Base-by-base conservation (phyloP, 2,888 invertebrate species). In the Druceiella hillmani region DNA sequence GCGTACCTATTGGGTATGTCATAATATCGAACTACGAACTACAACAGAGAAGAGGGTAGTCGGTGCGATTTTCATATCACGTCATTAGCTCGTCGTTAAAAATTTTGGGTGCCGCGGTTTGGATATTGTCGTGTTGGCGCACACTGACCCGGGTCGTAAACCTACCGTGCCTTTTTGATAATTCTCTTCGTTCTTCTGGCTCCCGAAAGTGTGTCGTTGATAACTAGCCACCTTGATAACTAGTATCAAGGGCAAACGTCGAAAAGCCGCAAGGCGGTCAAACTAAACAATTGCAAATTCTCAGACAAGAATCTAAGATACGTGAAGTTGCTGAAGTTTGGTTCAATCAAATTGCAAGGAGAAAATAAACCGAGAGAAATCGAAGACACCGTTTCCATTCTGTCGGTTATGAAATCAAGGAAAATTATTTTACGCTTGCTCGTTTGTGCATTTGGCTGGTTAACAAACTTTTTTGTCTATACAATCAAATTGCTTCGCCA, bases 391-490 rank as follows among this genome's bases (percentile, higher is more conserved):
- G 27, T 27, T 3, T 15, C 27, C 3, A 14, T 27, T 11, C 3
- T 6, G 15, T 13, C 12, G 13, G 27, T 27, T 4, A 5, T 27
- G 11, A 12, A 15, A 10, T 27, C 27, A 6, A 12, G 13, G 11
- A 12, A 15, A 3, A 12, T 27, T 7, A 12, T 13, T 7, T n/a
- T 27, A n/a, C 12, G 27, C 5, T 15, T 27, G 5, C 9, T 70
- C 3, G 74, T 72, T 40, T 77, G 79, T 39, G 75, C 75, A 22
- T 66, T 79, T 45, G 79, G 78, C 52, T 81, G 81, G 81, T 68
- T 79, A 15, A 75, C 79, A 2, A 79, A 76, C 49, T 74, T 78
- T 1, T 72, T 82, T 42, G 74, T 82, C 5, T 83, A 79, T 54
- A 49, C 52, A 75, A 24, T 31, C 70, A 36, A 74, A 75, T 2